Evolutionary conservation across 2,797 vertebrate genomes (phyloP).

Genomic region (Dicrostonyx torquatus): DNA sequence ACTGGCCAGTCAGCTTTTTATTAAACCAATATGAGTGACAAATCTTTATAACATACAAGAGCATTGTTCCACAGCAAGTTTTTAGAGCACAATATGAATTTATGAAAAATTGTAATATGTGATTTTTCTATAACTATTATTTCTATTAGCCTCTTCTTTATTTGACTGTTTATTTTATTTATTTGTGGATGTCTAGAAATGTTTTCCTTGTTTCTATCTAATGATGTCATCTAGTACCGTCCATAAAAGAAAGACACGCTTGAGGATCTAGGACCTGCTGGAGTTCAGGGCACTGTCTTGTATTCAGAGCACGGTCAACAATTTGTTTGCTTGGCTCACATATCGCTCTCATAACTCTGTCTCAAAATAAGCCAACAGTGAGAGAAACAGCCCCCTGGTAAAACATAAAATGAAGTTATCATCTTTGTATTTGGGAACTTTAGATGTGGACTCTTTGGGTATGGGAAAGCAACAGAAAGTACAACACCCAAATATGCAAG

Average conservation of each 20-base stretch:
- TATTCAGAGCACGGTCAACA: neutral
- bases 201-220: neutral
- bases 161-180: neutral
- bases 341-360: neutral
- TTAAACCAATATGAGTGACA: too few species aligned
- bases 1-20: too few species aligned
- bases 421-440: neutral
- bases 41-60: too few species aligned
- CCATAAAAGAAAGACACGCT: neutral
- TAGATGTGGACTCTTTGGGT: neutral
- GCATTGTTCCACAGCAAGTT: too few species aligned
- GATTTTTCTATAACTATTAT: neutral
- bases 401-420: neutral
- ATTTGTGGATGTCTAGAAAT: neutral
- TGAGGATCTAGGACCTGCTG: neutral
- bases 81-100: too few species aligned
- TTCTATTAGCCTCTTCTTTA: conserved; percentile 28
- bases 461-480: neutral
- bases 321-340: conserved; percentile 1
- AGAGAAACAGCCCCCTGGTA: neutral
- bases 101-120: neutral
- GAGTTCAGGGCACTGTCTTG: neutral
- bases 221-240: neutral
- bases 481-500: neutral
- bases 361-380: conserved; percentile 32